These are phyloP conservation scores for Glandiceps talaboti DNA, from an alignment of 53 echinoderm and acorn worm species.

Conservation along the genomic window DNA sequence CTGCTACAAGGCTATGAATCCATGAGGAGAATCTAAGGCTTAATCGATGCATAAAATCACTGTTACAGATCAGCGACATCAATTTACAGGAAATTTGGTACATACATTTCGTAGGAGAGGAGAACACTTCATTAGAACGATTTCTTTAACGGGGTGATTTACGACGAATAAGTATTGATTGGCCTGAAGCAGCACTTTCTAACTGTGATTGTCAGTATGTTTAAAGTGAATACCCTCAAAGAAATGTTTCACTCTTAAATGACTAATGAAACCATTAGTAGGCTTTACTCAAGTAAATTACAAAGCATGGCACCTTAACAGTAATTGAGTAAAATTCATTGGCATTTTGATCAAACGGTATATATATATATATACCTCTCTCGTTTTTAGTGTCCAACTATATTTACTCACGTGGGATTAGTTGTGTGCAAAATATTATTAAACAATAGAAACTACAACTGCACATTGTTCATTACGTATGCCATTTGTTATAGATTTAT, in stretches of 20 bases:
- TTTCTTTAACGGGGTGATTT: not conserved
- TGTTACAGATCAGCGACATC: not conserved
- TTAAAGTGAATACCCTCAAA: not conserved
- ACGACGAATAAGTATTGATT: not conserved
- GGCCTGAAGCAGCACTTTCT: not conserved
- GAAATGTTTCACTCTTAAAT: too few species aligned
- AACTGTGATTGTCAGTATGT: not conserved
- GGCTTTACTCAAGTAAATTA: not conserved
- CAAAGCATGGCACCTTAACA: too few species aligned
- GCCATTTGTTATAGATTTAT: too few species aligned
- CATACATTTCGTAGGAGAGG: not conserved
- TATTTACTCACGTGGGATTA: too few species aligned
- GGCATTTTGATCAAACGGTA: too few species aligned
- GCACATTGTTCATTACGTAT: too few species aligned
- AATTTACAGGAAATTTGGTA: not conserved
- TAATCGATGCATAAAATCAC: not conserved
- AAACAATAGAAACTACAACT: too few species aligned
- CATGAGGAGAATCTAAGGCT: not conserved
- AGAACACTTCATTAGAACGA: not conserved
- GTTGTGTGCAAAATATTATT: too few species aligned
- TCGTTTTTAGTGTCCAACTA: too few species aligned
- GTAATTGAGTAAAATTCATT: too few species aligned
- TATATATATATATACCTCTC: too few species aligned
- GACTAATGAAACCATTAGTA: not conserved
- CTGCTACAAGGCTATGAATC: not conserved